Evolutionary conservation across 2,113 vertebrate species (phyloP).

Genomic region (Oncorhynchus gorbuscha): DNA sequence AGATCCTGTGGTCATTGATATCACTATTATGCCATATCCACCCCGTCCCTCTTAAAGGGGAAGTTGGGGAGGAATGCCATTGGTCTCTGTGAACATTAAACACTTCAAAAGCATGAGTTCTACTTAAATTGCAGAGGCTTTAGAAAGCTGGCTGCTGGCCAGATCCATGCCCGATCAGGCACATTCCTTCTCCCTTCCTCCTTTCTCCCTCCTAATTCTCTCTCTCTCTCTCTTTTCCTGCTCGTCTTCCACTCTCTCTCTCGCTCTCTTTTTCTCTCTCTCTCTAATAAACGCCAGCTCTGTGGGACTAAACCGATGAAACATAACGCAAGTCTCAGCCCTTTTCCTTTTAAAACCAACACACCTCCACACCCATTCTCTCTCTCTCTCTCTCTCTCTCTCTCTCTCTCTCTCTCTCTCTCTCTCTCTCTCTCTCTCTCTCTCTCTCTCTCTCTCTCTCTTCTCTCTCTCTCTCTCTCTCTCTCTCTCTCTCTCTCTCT

Average conservation of each 20-base stretch:
- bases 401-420: neutral
- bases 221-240: neutral
- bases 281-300: constrained; percentile 6
- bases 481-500: neutral
- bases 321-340: constrained; percentile 48
- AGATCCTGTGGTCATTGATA: constrained; percentile 29
- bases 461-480: too few species aligned
- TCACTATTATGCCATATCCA: neutral
- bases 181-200: constrained; percentile 20
- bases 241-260: too few species aligned
- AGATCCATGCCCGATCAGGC: constrained; percentile 47
- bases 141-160: constrained; percentile 43
- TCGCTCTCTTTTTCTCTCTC: too few species aligned
- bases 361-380: too few species aligned
- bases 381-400: too few species aligned
- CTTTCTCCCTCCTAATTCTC: constrained; percentile 18
- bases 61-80: constrained; percentile 60
- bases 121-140: constrained; percentile 47
- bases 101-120: constrained; percentile 63
- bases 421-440: neutral
- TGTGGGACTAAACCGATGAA: constrained; percentile 37
- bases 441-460: neutral
- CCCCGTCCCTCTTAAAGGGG: constrained; percentile 28
- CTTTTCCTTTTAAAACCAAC: constrained; percentile 43
- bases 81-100: constrained; percentile 58